Percentiles rank a stretch among this genome's conserved stretches.
Conservation (phyloP, 2,113 vertebrate genomes). For the Hyla sarda region DNA sequence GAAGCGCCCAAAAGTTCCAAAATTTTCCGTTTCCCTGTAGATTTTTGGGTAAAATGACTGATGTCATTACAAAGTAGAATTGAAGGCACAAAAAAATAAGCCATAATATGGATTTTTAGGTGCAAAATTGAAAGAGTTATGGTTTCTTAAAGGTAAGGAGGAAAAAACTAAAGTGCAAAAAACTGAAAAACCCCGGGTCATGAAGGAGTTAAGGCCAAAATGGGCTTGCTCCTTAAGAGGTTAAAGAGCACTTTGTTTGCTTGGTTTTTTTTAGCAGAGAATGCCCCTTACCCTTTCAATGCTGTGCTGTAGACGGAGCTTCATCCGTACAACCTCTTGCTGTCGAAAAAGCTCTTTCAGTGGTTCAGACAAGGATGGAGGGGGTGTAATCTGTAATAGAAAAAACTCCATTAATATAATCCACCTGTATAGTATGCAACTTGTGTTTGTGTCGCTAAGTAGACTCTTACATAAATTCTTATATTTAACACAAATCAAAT, state of each 20-base stretch:
- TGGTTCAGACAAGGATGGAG: conserved; percentile 92
- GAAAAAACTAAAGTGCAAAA: too few relatives aligned
- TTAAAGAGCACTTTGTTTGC: background rate
- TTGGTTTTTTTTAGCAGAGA: background rate
- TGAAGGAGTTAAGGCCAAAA: too few relatives aligned
- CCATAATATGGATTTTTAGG: too few relatives aligned
- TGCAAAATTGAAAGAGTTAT: too few relatives aligned
- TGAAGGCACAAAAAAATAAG: too few relatives aligned
- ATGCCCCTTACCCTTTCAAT: conserved; percentile 87
- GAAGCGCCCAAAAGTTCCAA: too few relatives aligned
- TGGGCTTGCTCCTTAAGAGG: too few relatives aligned
- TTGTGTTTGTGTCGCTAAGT: background rate
- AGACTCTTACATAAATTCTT: background rate
- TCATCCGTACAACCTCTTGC: conserved; percentile 97
- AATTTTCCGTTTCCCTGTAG: too few relatives aligned
- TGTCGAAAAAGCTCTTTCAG: conserved; percentile 98
- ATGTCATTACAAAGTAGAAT: too few relatives aligned
- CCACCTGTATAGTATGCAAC: background rate
- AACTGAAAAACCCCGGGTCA: too few relatives aligned
- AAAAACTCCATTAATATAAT: background rate
- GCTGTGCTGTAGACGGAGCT: conserved; percentile 94
- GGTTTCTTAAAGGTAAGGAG: too few relatives aligned
- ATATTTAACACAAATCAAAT: background rate
- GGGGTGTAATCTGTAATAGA: conserved; percentile 90
- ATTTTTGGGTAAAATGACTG: too few relatives aligned